A percentile compares a stretch with the other conserved stretches of the same genome.
phyloP scores from a whole-genome alignment of 2,797 vertebrate species.

The Chromobotia macracanthus region DNA sequence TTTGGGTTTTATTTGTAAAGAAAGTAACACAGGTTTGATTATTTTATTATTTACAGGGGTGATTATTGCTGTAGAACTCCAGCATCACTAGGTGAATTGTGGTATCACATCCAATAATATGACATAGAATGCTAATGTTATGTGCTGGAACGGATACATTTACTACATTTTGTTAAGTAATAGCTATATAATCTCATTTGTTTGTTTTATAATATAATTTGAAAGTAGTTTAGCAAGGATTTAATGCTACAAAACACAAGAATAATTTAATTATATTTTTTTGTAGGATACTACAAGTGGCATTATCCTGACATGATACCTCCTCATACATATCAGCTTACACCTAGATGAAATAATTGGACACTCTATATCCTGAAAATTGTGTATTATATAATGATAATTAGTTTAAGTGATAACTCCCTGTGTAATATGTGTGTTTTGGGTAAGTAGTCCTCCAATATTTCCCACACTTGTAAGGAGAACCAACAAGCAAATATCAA shows the following conservation, averaged over 20 bases:
- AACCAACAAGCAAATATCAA: neutral
- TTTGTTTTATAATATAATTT: conserved; percentile 3
- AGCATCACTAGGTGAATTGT: neutral
- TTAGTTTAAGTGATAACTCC: conserved; percentile 5
- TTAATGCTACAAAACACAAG: neutral
- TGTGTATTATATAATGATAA: neutral
- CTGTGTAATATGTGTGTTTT: neutral
- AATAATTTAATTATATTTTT: conserved; percentile 19
- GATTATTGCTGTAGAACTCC: neutral
- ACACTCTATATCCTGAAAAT: neutral
- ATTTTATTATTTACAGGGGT: too few species aligned
- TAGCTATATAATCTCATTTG: conserved; percentile 1
- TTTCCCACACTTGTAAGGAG: neutral
- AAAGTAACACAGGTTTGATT: too few species aligned
- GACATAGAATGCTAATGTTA: neutral
- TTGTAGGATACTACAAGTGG: neutral
- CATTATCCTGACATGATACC: conserved; percentile 15
- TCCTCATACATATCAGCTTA: neutral
- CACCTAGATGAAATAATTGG: conserved; percentile 11
- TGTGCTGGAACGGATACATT: neutral
- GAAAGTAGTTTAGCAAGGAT: conserved; percentile 1
- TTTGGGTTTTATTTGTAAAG: too few species aligned
- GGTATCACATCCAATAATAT: neutral
- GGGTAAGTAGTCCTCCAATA: neutral
- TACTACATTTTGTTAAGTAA: neutral